These are phyloP conservation scores for Epistrophe grossulariae DNA, from an alignment of 2,888 invertebrate genomes.

Conservation along the genomic window DNA sequence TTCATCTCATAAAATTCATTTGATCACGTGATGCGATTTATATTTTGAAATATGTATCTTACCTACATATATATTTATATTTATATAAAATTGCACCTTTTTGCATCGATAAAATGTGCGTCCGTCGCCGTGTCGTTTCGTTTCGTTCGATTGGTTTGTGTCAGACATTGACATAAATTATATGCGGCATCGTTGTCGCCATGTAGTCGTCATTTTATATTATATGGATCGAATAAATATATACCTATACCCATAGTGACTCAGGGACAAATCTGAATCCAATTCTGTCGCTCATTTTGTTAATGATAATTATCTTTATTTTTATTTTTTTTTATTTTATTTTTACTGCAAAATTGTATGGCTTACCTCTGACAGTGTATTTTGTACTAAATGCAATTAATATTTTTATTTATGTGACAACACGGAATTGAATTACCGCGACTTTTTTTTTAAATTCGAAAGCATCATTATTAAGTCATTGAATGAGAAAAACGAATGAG, in stretches of 20 bases:
- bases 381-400: slow-evolving; percentile 67
- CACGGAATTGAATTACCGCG: slow-evolving; percentile 53
- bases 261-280: slow-evolving; percentile 55
- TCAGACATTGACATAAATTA: slow-evolving; percentile 73
- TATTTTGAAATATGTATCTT: slow-evolving; percentile 1
- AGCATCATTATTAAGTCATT: slow-evolving; percentile 18
- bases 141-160: slow-evolving; percentile 57
- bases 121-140: background rate
- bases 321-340: background rate
- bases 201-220: slow-evolving; percentile 58
- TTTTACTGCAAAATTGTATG: slow-evolving; percentile 32
- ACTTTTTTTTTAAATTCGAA: slow-evolving; percentile 22
- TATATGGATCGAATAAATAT: slow-evolving; percentile 12
- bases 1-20: slow-evolving; percentile 76
- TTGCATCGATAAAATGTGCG: slow-evolving; percentile 7
- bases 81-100: slow-evolving; percentile 50
- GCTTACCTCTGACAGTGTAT: slow-evolving; percentile 27
- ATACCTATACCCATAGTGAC: background rate
- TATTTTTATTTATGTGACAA: slow-evolving; percentile 66
- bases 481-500: background rate
- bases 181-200: slow-evolving; percentile 63
- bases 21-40: slow-evolving; percentile 73
- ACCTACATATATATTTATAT: background rate
- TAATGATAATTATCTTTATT: slow-evolving; percentile 65
- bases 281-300: slow-evolving; percentile 70